phyloP scores from a whole-genome alignment of 1,140 invertebrate genomes.

The Drosophila sulfurigaster region DNA sequence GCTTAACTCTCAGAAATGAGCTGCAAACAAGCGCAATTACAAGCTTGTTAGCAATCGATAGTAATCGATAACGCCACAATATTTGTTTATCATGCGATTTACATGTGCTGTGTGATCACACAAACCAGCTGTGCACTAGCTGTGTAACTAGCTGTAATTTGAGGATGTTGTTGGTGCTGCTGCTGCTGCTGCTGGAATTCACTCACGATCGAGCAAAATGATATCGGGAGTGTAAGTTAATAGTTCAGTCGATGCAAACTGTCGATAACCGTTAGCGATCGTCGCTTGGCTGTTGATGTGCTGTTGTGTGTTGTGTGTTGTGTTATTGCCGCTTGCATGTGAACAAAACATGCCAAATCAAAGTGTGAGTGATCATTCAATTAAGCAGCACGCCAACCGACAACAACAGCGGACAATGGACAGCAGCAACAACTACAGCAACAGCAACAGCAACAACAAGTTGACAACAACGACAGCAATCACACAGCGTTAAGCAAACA shows the following conservation, averaged over 20 bases:
- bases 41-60: background rate
- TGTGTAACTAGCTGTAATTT: constrained; percentile 47
- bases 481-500: constrained; percentile 53
- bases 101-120: constrained; percentile 13
- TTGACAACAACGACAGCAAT: constrained; percentile 56
- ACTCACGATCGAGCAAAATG: constrained; percentile 39
- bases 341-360: constrained; percentile 76
- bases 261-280: constrained; percentile 58
- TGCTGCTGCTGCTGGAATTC: constrained; percentile 38
- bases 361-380: constrained; percentile 83
- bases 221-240: constrained; percentile 43
- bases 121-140: background rate
- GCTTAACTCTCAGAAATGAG: background rate
- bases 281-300: background rate
- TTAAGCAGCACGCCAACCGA: constrained; percentile 72
- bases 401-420: constrained; percentile 25
- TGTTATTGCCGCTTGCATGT: constrained; percentile 36
- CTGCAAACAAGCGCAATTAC: background rate
- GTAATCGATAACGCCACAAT: constrained; percentile 23
- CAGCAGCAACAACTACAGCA: constrained; percentile 22
- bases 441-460: constrained; percentile 29
- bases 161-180: constrained; percentile 29
- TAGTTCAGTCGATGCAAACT: constrained; percentile 46
- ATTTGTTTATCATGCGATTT: constrained; percentile 13
- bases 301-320: background rate